Evolutionary conservation across 2,113 vertebrate genomes (phyloP), one percentile per base, ranked within the genome.

Genomic region (Cheirogaleus medius): DNA sequence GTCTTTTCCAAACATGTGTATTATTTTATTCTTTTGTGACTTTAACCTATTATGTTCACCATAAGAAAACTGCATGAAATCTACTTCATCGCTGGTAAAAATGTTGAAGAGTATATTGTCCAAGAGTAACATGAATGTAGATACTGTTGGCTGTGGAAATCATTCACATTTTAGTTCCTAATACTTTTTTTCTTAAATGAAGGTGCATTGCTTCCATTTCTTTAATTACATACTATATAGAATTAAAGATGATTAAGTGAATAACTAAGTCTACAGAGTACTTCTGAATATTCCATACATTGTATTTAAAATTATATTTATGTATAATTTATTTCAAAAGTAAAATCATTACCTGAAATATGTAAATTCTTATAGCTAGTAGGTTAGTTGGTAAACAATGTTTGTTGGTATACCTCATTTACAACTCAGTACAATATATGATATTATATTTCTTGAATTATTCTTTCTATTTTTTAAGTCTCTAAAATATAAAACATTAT

Each of bases 331-430:
- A 88, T 84, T 66, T 96, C 66, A 60, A 91, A 71, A 86, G 63
- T 27, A 64, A 64, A 95, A 47, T 32, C 34, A 97, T 84, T 23
- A 47, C 42, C 60, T 94, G 60, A 95, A 93, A 91, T 87, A 25
- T 66, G 29, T 52, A 37, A 34, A 39, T 87, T 91, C 49, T 81
- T 97, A 63, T 93, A 85, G 6, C 37, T 93, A 58, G 21, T 74
- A 89, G 21, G 17, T 90, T 90, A 77, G 87, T 58, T 56, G 47
- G 8, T 92, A 98, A 98, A 80, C 64, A 80, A 82, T 60, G 77
- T 52, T 29, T 63, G 11, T 63, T 63, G 60, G 25, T 29, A 63
- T 7, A 60, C 4, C 32, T 92, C 17, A 83, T 14, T 82, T 91
- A 91, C 52, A 95, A 97, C 49, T 73, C 7, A 88, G 42, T 37